Percentiles rank a stretch among this genome's conserved stretches.
These are phyloP conservation scores for Nothocercus julius DNA, from an alignment of 2,113 vertebrate genomes.

Conservation along the genomic window DNA sequence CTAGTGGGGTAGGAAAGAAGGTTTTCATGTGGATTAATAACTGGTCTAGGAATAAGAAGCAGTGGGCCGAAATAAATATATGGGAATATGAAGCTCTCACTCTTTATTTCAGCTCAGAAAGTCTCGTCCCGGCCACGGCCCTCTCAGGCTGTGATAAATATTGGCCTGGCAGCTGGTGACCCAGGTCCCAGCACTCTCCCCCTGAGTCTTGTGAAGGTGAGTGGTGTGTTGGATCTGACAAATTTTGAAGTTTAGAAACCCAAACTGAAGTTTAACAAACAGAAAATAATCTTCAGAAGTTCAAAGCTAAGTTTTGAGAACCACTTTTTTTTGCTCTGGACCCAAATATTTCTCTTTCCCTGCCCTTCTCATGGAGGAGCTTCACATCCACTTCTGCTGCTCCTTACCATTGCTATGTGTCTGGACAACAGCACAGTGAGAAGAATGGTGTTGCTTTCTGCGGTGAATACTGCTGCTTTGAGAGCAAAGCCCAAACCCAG, in stretches of 20 bases:
- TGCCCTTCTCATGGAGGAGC: neutral
- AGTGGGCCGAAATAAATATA: neutral
- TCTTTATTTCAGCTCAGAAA: conserved; percentile 37
- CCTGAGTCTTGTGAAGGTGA: conserved; percentile 67
- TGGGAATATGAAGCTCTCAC: neutral
- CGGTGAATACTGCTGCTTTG: neutral
- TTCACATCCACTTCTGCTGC: neutral
- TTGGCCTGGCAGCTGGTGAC: neutral
- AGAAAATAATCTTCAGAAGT: neutral
- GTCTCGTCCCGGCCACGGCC: neutral
- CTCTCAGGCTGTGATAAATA: conserved; percentile 16
- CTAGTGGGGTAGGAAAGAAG: neutral
- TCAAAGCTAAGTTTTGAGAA: neutral
- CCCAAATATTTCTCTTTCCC: neutral
- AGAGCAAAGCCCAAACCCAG: neutral
- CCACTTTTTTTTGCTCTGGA: neutral
- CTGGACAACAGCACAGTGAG: neutral
- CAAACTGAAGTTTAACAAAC: neutral
- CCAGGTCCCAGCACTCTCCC: neutral
- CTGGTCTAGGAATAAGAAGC: neutral
- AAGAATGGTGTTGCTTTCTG: neutral
- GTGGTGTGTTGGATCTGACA: neutral
- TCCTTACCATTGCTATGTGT: rapidly evolving
- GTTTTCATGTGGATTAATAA: neutral
- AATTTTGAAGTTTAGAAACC: neutral